These are phyloP conservation scores for Paramacrobiotus metropolitanus DNA, from an alignment of 1,140 invertebrate species.

Conservation along the genomic window DNA sequence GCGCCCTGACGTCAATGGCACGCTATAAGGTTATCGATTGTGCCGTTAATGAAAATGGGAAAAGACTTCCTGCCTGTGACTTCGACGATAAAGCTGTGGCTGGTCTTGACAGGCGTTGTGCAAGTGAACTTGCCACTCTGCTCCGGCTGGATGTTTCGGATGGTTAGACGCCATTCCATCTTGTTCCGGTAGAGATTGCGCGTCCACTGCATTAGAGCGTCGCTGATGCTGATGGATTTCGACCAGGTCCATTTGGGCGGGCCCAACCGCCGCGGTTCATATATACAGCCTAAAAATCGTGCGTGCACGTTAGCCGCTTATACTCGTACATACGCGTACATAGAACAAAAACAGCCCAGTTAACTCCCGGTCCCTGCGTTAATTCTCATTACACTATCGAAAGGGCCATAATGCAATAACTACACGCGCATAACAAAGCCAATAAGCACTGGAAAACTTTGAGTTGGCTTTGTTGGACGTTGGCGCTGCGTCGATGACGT, in stretches of 20 bases:
- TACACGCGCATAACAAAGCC: too few species aligned
- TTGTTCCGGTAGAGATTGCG: not conserved
- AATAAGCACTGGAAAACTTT: too few species aligned
- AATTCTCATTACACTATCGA: too few species aligned
- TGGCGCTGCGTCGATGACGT: too few species aligned
- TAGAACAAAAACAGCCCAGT: too few species aligned
- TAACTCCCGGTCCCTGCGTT: too few species aligned
- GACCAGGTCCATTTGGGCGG: not conserved
- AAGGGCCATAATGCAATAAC: too few species aligned
- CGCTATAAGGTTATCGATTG: not conserved
- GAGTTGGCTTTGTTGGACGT: too few species aligned
- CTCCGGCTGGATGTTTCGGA: not conserved
- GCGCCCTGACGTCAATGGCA: not conserved
- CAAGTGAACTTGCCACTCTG: not conserved
- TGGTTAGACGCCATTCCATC: slow-evolving; percentile 1
- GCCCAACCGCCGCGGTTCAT: not conserved
- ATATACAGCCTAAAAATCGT: not conserved
- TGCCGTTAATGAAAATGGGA: not conserved
- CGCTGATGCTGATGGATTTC: not conserved
- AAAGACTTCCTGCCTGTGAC: not conserved
- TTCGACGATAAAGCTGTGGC: not conserved
- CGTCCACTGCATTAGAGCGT: not conserved
- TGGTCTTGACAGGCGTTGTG: not conserved
- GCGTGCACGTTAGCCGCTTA: too few species aligned
- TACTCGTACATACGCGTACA: too few species aligned